Conservation (phyloP, 2,888 invertebrate genomes). For the Luperina nickerlii region DNA sequence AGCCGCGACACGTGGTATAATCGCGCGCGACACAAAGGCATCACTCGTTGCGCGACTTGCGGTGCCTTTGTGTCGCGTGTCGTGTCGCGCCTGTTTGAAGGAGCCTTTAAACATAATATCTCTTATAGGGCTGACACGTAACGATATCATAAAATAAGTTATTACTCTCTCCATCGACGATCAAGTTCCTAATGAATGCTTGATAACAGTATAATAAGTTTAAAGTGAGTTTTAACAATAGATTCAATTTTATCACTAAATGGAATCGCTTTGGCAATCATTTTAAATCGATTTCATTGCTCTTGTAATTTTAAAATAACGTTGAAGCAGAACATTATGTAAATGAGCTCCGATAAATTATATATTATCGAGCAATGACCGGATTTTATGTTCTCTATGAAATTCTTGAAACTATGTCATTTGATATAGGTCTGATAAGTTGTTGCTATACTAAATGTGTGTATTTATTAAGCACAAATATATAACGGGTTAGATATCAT, state of each 20-base stretch:
- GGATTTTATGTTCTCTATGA: constrained; percentile 20
- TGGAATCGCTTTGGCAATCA: constrained; percentile 43
- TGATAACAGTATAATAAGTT: constrained; percentile 56
- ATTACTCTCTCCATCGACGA: constrained; percentile 53
- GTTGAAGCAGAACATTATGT: constrained; percentile 31
- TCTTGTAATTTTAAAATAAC: constrained; percentile 36
- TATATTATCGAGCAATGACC: constrained; percentile 15
- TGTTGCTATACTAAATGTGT: not conserved
- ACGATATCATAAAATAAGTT: constrained; percentile 65
- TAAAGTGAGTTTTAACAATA: constrained; percentile 57
- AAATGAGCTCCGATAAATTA: constrained; percentile 35
- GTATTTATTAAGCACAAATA: not conserved
- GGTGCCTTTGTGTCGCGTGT: no score
- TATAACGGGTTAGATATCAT: not conserved
- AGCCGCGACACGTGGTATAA: no score
- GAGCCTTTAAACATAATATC: constrained; percentile 37
- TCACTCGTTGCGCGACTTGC: no score
- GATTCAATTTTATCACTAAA: constrained; percentile 55
- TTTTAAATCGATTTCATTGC: constrained; percentile 51
- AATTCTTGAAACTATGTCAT: constrained; percentile 7
- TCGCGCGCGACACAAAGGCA: no score
- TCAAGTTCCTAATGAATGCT: constrained; percentile 56
- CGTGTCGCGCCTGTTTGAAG: no score
- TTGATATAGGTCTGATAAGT: not conserved
- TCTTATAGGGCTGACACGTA: constrained; percentile 59